Evolutionary conservation across 2,888 invertebrate species (phyloP).

Genomic region (Xestobium rufovillosum): DNA sequence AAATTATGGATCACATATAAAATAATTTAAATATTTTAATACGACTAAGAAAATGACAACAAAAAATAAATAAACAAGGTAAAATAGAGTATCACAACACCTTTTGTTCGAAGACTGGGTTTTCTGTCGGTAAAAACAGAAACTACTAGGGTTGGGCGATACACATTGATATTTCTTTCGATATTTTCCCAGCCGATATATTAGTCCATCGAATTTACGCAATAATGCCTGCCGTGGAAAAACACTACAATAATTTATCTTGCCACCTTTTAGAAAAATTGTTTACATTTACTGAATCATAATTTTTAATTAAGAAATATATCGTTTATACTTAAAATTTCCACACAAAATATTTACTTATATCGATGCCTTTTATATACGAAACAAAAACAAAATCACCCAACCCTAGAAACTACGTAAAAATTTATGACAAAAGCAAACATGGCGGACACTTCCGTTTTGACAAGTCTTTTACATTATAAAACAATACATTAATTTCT

Average conservation of each 20-base stretch:
- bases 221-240: no score
- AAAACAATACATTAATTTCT: not conserved
- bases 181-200: no score
- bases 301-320: no score
- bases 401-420: no score
- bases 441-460: constrained; percentile 31
- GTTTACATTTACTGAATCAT: no score
- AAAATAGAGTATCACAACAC: constrained; percentile 36
- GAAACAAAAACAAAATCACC: constrained; percentile 1
- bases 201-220: no score
- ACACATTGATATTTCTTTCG: no score
- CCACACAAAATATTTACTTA: no score
- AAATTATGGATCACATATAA: not conserved
- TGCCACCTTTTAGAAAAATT: no score
- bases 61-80: constrained; percentile 21
- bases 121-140: constrained; percentile 30
- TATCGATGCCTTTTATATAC: no score
- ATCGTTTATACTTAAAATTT: no score
- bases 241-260: no score
- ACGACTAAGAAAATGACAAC: constrained; percentile 9
- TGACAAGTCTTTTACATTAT: constrained; percentile 23
- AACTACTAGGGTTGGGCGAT: constrained; percentile 16
- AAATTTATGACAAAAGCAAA: constrained; percentile 21
- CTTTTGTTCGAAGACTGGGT: constrained; percentile 33
- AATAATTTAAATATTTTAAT: constrained; percentile 5